Evolutionary conservation across 2,888 invertebrate genomes (phyloP).

Genomic region (Criorhina ranunculi): DNA sequence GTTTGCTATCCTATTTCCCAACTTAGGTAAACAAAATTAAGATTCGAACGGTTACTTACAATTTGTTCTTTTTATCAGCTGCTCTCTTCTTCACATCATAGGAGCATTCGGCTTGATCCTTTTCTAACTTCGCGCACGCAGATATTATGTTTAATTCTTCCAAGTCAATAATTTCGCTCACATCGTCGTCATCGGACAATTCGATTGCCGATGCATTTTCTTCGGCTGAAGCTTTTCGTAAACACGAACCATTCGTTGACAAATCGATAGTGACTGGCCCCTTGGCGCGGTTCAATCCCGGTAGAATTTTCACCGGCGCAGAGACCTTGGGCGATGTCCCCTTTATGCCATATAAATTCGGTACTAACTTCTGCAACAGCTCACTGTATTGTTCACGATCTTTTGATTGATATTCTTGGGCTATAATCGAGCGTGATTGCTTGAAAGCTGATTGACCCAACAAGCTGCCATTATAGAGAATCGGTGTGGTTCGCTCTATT

Average conservation of each 20-base stretch:
- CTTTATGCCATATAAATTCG: constrained; percentile 76
- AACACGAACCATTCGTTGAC: constrained; percentile 4
- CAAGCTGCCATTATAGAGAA: constrained; percentile 41
- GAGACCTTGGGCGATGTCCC: constrained; percentile 45
- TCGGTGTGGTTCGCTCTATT: constrained; percentile 36
- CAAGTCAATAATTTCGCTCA: constrained; percentile 79
- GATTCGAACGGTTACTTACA: constrained; percentile 78
- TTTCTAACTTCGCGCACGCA: constrained; percentile 78
- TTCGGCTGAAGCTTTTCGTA: constrained; percentile 44
- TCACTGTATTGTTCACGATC: constrained; percentile 78
- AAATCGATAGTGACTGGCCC: constrained; percentile 34
- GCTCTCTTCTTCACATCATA: constrained; percentile 68
- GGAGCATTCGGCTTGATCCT: constrained; percentile 55
- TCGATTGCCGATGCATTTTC: constrained; percentile 37
- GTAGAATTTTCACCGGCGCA: constrained; percentile 38
- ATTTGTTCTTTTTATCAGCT: constrained; percentile 79
- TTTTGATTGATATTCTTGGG: constrained; percentile 78
- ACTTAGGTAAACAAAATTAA: no score
- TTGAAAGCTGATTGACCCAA: constrained; percentile 6
- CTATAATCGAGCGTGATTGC: constrained; percentile 77
- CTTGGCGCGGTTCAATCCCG: constrained; percentile 60
- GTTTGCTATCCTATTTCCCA: no score
- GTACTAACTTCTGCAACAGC: constrained; percentile 73
- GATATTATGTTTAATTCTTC: constrained; percentile 78
- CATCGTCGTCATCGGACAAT: constrained; percentile 78